Evolutionary conservation across 2,888 invertebrate species (phyloP).

Genomic region (Eupithecia insigniata): DNA sequence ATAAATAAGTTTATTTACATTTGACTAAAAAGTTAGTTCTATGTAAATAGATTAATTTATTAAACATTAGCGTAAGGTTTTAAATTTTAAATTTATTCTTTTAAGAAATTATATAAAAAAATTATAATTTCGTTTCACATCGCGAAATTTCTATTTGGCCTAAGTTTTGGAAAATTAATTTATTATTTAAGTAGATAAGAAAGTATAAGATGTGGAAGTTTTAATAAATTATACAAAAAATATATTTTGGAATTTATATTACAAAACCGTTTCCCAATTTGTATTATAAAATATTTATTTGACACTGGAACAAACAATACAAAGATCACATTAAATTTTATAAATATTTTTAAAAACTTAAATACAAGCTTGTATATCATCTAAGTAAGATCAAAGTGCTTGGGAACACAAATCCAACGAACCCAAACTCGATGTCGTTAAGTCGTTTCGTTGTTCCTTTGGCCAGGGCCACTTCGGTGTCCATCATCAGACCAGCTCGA

Average conservation of each 20-base stretch:
- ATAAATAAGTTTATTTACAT: slow-evolving; percentile 10
- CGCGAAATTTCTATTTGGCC: slow-evolving; percentile 41
- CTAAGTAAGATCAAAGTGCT: too few relatives aligned
- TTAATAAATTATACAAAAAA: slow-evolving; percentile 58
- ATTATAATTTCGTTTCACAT: slow-evolving; percentile 34
- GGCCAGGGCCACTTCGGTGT: too few relatives aligned
- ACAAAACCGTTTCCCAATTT: not conserved
- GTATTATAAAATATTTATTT: too few relatives aligned
- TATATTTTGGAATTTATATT: slow-evolving; percentile 31
- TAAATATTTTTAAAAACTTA: too few relatives aligned
- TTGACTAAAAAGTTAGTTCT: not conserved
- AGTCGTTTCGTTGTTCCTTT: too few relatives aligned
- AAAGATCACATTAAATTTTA: too few relatives aligned
- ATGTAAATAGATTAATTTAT: slow-evolving; percentile 6
- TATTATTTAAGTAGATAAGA: slow-evolving; percentile 53
- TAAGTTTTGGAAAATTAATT: slow-evolving; percentile 45
- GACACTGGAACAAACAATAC: too few relatives aligned
- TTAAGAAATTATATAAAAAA: slow-evolving; percentile 28
- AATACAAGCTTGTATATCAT: too few relatives aligned
- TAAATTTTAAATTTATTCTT: slow-evolving; percentile 24
- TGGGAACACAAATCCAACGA: too few relatives aligned
- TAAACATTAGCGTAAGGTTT: not conserved
- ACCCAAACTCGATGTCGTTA: too few relatives aligned
- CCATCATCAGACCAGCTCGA: too few relatives aligned
- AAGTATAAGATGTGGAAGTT: slow-evolving; percentile 50